Evolutionary conservation across 1,140 invertebrate species (phyloP), one percentile per base, ranked within the genome.

Genomic region (Physella acuta): DNA sequence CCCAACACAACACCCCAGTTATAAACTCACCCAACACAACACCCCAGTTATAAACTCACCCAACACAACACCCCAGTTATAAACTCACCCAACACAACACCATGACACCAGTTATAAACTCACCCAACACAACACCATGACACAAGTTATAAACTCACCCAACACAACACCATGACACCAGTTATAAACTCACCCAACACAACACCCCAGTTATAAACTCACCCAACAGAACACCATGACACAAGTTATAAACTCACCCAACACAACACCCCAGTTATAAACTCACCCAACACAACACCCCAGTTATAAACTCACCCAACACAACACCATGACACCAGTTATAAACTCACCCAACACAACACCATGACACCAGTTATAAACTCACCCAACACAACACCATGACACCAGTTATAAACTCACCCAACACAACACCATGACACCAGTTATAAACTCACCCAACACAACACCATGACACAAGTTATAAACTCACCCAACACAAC

Each of bases 21-120:
- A 94, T 76, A 16, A 94, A 84, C 16, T 97, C 83, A 87, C 97
- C 92, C 84, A 97, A 94, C 0, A 97, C 94, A 5, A 91, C 86
- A n/a, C n/a, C n/a, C n/a, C n/a, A n/a, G n/a, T n/a, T n/a, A n/a
- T n/a, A 60, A 3, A 60, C 31, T 31, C 24, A 60, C 58, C 58
- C 24, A 60, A 24, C 14, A 60, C 33, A 34, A 60, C 58, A 17
- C 58, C 58, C n/a, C n/a, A n/a, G n/a, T n/a, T n/a, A n/a, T n/a
- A 60, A 3, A 60, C 31, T 31, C 24, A 60, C 58, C 58, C 24
- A 60, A 24, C 14, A 60, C 33, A 34, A 60, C 58, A 17, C 58
- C 58, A 67, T 52, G 79, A 68, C 62, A 79, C 85, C 44, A 37
- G 69, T 28, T 71, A 44, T 52, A 62, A 52, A 66, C 74, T 63